Base-by-base conservation (phyloP, 2,113 vertebrate species). In the Chroicocephalus ridibundus region DNA sequence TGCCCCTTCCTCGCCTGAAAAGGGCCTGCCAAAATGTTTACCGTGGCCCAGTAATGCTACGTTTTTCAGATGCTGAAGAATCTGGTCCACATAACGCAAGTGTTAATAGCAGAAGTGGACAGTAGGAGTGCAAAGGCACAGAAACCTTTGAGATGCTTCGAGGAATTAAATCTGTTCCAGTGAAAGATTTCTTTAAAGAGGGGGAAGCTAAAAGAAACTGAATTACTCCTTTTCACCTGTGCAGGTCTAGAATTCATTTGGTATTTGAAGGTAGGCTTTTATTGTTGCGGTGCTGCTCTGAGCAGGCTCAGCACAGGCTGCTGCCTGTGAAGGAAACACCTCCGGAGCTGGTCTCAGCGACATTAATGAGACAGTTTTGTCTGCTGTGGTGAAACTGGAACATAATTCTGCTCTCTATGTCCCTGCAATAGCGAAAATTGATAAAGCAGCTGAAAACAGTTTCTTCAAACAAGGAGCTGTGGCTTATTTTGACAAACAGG, bases 301-400 rank as follows among this genome's bases (percentile, higher is more conserved):
- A 15, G 36, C 38, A 49, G 81, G 40, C 64, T 71, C 15, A 5
- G 3, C 24, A 11, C 9, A 11, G 47, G 70, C 58, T 85, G 58
- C 46, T 71, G 52, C 21, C 27, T 18, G 21, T 8, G 32, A n/a
- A 24, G n/a, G 36, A 52, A 14, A 4, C 26, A 7, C 44, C 36
- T 75, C 38, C 38, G 6, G 16, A 54, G 83, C n/a, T 81, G 26
- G 6, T 44, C 44, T 80, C 6, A 26, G 5, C 27, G 32, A 20
- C 1, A 0, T 25, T n/a, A 36, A 27, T 38, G 25, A 52, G 26
- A 26, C 19, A 5, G 10, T 36, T 64, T 12, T 2, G 1, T 60
- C 51, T 83, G 29, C 38, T 60, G 72, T 2, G 1, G 20, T 49
- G 46, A 42, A 62, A 42, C 4, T 29, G 38, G 58, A 81, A 29